Evolutionary conservation across 2,888 invertebrate species (phyloP).

Genomic region (Heliconius ethilla): DNA sequence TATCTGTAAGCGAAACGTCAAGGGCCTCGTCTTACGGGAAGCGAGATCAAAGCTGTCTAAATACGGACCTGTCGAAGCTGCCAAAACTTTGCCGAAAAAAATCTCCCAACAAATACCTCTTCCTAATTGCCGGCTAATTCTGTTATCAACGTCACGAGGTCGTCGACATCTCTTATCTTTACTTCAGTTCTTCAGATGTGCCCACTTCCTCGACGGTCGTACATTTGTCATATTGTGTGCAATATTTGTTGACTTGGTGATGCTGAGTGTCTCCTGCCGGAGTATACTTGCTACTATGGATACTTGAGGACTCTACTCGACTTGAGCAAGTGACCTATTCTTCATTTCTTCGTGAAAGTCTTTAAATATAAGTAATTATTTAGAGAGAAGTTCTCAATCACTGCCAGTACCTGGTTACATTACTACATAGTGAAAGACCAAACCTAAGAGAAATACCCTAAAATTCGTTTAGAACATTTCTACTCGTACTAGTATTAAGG

Average conservation of each 20-base stretch:
- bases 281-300: not conserved
- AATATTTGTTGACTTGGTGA: not conserved
- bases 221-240: not conserved
- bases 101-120: constrained; percentile 57
- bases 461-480: not conserved
- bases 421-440: no score
- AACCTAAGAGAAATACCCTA: not conserved
- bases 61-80: constrained; percentile 52
- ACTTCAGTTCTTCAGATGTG: constrained; percentile 43
- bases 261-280: not conserved
- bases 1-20: constrained; percentile 10
- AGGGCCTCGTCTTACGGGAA: constrained; percentile 41
- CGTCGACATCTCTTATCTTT: constrained; percentile 50
- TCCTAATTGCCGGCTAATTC: constrained; percentile 53
- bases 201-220: constrained; percentile 24
- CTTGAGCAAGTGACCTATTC: no score
- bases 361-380: not conserved
- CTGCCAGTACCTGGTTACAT: no score
- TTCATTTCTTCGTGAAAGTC: no score
- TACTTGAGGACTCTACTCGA: no score
- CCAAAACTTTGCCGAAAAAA: constrained; percentile 66
- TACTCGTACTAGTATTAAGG: no score
- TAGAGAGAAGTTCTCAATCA: no score
- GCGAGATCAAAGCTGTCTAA: constrained; percentile 48
- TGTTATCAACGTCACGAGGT: constrained; percentile 54